These are phyloP conservation scores for Eutrigla gurnardus DNA, from an alignment of 2,797 vertebrate genomes.

Conservation along the genomic window DNA sequence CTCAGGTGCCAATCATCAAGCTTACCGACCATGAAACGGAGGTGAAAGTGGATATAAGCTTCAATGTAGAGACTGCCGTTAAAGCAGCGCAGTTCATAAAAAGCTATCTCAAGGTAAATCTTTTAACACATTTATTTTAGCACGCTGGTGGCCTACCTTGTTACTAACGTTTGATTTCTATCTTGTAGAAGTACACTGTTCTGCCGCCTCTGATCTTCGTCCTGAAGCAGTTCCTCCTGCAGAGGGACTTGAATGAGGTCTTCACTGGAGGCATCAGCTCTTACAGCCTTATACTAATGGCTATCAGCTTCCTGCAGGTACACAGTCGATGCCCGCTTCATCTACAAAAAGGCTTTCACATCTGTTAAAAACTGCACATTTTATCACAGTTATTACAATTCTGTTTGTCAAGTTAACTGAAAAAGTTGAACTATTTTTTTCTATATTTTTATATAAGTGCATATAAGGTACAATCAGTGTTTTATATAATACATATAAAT, in stretches of 20 bases:
- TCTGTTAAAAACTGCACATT: background rate
- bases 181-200: conserved; percentile 92
- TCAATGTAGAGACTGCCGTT: conserved; percentile 97
- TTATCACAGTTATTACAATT: background rate
- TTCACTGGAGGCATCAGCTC: conserved; percentile 99
- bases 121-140: background rate
- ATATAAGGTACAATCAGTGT: too few species aligned
- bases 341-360: too few species aligned
- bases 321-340: background rate
- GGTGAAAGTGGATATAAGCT: conserved; percentile 99
- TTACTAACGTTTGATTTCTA: conserved; percentile 15
- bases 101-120: conserved; percentile 92
- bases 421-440: background rate
- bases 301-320: conserved; percentile 98
- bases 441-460: too few species aligned
- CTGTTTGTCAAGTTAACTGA: too few species aligned
- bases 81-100: conserved; percentile 97
- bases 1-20: conserved; percentile 98
- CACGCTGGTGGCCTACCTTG: background rate
- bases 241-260: conserved; percentile 98
- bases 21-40: conserved; percentile 96
- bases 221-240: conserved; percentile 98
- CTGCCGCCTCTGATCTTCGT: conserved; percentile 98
- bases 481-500: background rate
- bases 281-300: conserved; percentile 99